Evolutionary conservation across 2,113 vertebrate species (phyloP).

Genomic region (Menura novaehollandiae): DNA sequence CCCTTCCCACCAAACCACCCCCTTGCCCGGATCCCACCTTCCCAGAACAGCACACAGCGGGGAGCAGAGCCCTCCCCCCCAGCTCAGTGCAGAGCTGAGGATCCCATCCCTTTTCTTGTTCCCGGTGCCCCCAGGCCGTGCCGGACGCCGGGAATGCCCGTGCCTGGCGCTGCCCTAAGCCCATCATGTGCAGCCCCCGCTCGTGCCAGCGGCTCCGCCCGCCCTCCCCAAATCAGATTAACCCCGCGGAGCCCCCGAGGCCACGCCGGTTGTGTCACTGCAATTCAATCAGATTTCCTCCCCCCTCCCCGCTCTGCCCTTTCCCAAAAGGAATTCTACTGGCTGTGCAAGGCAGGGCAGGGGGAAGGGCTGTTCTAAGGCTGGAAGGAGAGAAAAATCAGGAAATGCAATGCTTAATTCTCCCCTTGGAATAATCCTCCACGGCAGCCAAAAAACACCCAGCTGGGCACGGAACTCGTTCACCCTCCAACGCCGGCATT

Average conservation of each 20-base stretch:
- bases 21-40: accelerated
- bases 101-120: neutral
- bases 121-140: neutral
- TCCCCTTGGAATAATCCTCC: neutral
- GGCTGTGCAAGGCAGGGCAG: neutral
- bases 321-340: neutral
- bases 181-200: neutral
- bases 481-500: neutral
- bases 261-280: neutral
- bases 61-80: neutral
- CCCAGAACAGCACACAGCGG: accelerated
- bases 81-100: accelerated
- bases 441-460: neutral
- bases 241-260: neutral
- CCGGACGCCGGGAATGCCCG: neutral
- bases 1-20: neutral
- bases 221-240: conserved; percentile 46
- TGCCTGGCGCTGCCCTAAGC: conserved; percentile 50
- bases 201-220: neutral
- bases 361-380: neutral
- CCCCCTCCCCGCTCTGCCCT: neutral
- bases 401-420: neutral
- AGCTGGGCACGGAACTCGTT: neutral
- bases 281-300: conserved; percentile 52
- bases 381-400: neutral